Percentiles rank a stretch among this genome's conserved stretches.
Conservation (phyloP, 2,797 vertebrate species). For the Holocentrus rufus region DNA sequence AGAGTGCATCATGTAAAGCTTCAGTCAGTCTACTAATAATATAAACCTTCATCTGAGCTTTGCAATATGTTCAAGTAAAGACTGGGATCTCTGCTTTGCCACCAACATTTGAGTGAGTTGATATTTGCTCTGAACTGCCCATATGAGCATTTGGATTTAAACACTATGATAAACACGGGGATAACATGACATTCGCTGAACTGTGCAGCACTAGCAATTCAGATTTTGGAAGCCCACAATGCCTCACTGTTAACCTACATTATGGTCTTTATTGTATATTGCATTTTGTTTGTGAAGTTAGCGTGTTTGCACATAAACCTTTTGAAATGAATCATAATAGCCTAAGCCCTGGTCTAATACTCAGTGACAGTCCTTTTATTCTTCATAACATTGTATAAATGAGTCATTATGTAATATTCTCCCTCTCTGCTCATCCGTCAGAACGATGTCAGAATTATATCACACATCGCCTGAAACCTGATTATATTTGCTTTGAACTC, state of each 20-base stretch:
- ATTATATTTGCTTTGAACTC: conserved; percentile 60
- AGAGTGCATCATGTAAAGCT: too few species aligned
- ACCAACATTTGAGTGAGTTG: background rate
- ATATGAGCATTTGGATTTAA: background rate
- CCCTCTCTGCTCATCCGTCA: conserved; percentile 56
- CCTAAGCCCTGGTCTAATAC: conserved; percentile 58
- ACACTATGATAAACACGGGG: background rate
- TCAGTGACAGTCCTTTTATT: conserved; percentile 54
- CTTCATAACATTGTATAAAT: conserved; percentile 70
- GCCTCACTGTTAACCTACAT: conserved; percentile 2
- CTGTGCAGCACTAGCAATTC: background rate
- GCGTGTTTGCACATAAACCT: conserved; percentile 63
- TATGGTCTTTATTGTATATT: conserved; percentile 6
- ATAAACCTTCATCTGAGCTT: background rate
- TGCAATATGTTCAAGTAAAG: background rate
- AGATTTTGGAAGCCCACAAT: background rate
- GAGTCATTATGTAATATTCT: conserved; percentile 69
- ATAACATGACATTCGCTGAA: background rate
- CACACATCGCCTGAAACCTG: conserved; percentile 56
- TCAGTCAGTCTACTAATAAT: background rate
- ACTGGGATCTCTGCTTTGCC: background rate
- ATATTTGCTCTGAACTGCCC: background rate
- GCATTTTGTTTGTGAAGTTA: conserved; percentile 53
- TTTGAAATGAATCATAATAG: conserved; percentile 59
- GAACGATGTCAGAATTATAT: conserved; percentile 70